These are phyloP conservation scores for Mnemiopsis leidyi DNA, from an alignment of 37 sponge, comb jelly and placozoan species.

Conservation along the genomic window DNA sequence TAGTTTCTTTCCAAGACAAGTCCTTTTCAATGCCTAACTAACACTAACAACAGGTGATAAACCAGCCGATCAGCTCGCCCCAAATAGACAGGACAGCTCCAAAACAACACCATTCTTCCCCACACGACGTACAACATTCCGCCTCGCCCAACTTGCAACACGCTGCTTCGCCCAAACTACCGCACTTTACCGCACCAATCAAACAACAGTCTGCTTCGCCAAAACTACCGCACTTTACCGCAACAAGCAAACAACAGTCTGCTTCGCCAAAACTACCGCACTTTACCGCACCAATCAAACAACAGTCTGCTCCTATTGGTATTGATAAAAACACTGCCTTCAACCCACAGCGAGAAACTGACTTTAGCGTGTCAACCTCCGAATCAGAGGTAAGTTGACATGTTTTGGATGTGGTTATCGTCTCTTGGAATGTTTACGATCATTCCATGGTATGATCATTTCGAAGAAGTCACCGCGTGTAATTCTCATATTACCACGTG, in stretches of 20 bases:
- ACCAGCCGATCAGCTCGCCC: background rate
- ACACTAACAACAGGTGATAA: background rate
- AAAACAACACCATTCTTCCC: background rate
- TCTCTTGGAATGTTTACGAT: too few species aligned
- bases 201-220: too few species aligned
- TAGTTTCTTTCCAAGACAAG: too few species aligned
- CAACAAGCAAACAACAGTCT: too few species aligned
- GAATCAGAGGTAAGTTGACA: constrained; percentile 66
- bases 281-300: background rate
- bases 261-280: background rate
- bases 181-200: too few species aligned
- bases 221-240: too few species aligned
- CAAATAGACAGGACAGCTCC: background rate
- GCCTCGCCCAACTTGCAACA: background rate
- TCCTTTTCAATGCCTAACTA: too few species aligned
- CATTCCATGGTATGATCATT: too few species aligned
- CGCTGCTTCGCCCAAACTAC: background rate
- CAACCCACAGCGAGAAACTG: constrained; percentile 8
- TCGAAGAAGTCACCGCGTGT: too few species aligned
- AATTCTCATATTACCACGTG: too few species aligned
- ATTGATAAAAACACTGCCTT: constrained; percentile 14
- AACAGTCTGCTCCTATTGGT: background rate
- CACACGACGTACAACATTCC: background rate
- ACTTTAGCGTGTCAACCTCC: constrained; percentile 41
- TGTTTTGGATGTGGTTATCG: too few species aligned